Evolutionary conservation across 2,113 vertebrate genomes (phyloP).

Genomic region (Ciconia maguari): DNA sequence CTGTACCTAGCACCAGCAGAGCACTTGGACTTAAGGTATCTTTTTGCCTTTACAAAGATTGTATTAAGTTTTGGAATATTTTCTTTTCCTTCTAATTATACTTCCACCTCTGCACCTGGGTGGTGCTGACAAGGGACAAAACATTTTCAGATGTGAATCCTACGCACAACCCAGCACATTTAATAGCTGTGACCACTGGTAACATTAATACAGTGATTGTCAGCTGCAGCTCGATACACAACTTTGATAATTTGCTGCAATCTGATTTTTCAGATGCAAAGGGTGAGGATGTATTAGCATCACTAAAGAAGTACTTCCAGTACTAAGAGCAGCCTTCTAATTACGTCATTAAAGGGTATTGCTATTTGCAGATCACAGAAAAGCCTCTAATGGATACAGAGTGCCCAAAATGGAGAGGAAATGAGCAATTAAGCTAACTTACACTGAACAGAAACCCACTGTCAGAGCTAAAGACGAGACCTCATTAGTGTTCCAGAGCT

Average conservation of each 20-base stretch:
- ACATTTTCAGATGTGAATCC: neutral
- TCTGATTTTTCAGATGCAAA: neutral
- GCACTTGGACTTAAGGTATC: neutral
- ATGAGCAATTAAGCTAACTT: conserved; percentile 62
- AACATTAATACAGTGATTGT: neutral
- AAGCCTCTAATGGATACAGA: conserved; percentile 53
- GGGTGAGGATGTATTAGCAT: neutral
- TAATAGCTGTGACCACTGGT: neutral
- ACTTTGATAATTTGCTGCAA: neutral
- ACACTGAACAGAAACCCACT: conserved; percentile 55
- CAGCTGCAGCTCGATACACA: neutral
- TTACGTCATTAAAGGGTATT: conserved; percentile 35
- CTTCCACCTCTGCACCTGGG: neutral
- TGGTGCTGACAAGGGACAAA: neutral
- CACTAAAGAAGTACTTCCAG: conserved; percentile 20
- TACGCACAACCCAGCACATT: neutral
- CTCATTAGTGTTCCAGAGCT: conserved; percentile 14
- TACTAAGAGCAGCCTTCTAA: conserved; percentile 36
- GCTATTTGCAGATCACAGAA: conserved; percentile 57
- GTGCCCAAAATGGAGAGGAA: conserved; percentile 57
- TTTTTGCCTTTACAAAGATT: neutral
- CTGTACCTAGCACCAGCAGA: neutral
- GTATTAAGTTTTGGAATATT: neutral
- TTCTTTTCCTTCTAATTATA: neutral
- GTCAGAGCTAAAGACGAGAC: conserved; percentile 11